These are phyloP conservation scores for Amyelois transitella DNA, from an alignment of 1,140 invertebrate genomes.

Conservation along the genomic window DNA sequence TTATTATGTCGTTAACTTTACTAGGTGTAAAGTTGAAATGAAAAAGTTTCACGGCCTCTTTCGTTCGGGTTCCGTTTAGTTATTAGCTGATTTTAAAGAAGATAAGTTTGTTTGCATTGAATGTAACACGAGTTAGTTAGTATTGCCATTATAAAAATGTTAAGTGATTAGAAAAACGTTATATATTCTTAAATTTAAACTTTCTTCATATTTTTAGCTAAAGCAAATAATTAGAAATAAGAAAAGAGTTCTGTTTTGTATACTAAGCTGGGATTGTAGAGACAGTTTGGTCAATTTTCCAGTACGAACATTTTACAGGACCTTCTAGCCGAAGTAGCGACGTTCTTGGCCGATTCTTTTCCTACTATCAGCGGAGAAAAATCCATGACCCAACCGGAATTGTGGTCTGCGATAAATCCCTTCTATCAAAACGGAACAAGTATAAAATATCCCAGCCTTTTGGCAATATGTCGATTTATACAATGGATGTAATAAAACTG, in stretches of 20 bases:
- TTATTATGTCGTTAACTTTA: conserved; percentile 33
- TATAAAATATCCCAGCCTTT: neutral
- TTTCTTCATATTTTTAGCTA: too few relatives aligned
- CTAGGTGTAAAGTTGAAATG: conserved; percentile 21
- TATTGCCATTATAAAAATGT: too few relatives aligned
- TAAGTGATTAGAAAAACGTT: too few relatives aligned
- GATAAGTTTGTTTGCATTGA: too few relatives aligned
- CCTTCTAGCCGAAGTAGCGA: neutral
- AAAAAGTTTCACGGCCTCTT: conserved; percentile 17
- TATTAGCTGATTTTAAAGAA: too few relatives aligned
- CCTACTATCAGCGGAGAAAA: neutral
- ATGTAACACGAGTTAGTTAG: too few relatives aligned
- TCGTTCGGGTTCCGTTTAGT: neutral
- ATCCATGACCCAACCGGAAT: neutral
- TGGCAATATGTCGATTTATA: neutral
- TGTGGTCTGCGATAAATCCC: neutral
- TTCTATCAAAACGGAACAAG: neutral
- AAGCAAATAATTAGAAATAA: too few relatives aligned
- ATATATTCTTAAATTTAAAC: too few relatives aligned
- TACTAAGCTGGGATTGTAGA: too few relatives aligned
- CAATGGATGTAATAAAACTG: neutral
- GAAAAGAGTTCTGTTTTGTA: too few relatives aligned
- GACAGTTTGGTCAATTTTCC: too few relatives aligned
- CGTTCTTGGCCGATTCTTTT: neutral
- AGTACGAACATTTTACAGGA: neutral